phyloP scores from a whole-genome alignment of 2,113 vertebrate species.

The Isurus oxyrinchus region DNA sequence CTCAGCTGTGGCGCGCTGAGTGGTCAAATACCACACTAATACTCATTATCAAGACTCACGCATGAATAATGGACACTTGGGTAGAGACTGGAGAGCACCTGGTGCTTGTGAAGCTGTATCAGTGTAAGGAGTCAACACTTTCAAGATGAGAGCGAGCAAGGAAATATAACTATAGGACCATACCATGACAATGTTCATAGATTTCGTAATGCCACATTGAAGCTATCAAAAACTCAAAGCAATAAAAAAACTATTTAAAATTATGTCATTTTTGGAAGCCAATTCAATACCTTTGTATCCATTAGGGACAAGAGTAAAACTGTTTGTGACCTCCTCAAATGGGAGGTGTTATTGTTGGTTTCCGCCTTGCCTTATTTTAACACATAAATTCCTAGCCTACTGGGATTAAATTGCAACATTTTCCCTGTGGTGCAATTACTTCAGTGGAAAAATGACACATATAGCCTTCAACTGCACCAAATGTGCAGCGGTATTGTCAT shows the following conservation, averaged over 20 bases:
- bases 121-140: not conserved
- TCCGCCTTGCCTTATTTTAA: not conserved
- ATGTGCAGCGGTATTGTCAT: not conserved
- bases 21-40: not conserved
- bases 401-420: conserved; percentile 14
- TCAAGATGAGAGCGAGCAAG: not conserved
- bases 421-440: not conserved
- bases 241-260: not conserved
- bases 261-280: not conserved
- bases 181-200: not conserved
- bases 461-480: conserved; percentile 1
- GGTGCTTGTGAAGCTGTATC: not conserved
- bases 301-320: not conserved
- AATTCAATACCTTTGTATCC: not conserved
- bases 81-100: not conserved
- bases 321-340: not conserved
- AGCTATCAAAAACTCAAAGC: not conserved
- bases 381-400: not conserved
- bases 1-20: not conserved
- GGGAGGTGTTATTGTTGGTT: not conserved
- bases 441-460: not conserved
- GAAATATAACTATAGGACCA: not conserved
- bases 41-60: not conserved
- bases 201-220: not conserved
- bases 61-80: not conserved